These are phyloP conservation scores for Macrotis lagotis DNA, from an alignment of 2,113 vertebrate genomes.

Conservation along the genomic window DNA sequence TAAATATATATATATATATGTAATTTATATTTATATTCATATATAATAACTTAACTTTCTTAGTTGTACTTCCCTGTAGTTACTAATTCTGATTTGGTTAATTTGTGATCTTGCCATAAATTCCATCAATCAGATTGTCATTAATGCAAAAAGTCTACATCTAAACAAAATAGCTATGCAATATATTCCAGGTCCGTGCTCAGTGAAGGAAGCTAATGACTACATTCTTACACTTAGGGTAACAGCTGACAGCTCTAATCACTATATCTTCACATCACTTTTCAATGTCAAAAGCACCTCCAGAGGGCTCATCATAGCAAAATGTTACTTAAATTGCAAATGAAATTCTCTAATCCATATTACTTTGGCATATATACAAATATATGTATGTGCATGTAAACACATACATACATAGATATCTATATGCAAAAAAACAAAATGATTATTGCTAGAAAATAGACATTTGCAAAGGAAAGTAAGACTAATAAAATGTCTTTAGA, in stretches of 20 bases:
- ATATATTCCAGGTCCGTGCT: conserved; percentile 75
- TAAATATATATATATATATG: not conserved
- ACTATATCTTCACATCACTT: conserved; percentile 78
- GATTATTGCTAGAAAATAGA: conserved; percentile 65
- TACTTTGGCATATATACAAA: conserved; percentile 36
- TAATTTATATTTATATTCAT: too few species aligned
- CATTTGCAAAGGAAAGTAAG: conserved; percentile 66
- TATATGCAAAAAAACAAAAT: conserved; percentile 57
- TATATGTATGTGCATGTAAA: too few species aligned
- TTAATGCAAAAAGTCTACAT: conserved; percentile 76
- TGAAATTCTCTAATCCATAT: conserved; percentile 72
- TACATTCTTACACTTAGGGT: conserved; percentile 77
- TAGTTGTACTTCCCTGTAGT: conserved; percentile 63
- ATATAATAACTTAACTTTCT: conserved; percentile 62
- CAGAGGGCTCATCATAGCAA: conserved; percentile 78
- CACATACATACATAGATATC: too few species aligned
- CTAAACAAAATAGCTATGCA: conserved; percentile 77
- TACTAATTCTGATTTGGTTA: conserved; percentile 74
- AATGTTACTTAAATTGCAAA: conserved; percentile 81
- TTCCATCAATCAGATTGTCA: conserved; percentile 77
- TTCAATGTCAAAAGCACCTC: conserved; percentile 81
- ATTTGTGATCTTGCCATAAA: conserved; percentile 76
- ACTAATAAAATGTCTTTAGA: not conserved
- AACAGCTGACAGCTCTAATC: conserved; percentile 79
- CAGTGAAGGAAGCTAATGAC: conserved; percentile 76